Conservation (phyloP, 2,888 invertebrate species). For the Spicauda simplicius region DNA sequence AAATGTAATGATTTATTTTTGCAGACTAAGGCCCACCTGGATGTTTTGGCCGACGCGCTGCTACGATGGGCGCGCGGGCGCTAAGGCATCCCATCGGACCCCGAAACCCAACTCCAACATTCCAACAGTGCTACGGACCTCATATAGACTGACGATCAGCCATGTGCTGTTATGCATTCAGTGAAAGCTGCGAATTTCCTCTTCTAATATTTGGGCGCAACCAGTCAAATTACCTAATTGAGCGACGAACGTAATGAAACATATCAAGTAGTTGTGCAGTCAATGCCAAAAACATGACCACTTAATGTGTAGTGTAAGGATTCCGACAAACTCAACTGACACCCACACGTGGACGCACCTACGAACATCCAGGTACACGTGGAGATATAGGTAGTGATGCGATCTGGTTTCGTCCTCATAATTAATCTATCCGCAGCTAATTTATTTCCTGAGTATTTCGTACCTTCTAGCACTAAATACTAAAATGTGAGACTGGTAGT, state of each 20-base stretch:
- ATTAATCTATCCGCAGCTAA: slow-evolving; percentile 67
- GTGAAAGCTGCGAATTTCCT: slow-evolving; percentile 72
- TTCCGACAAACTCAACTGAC: slow-evolving; percentile 54
- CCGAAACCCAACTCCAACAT: slow-evolving; percentile 56
- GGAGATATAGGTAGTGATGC: slow-evolving; percentile 60
- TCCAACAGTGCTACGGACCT: slow-evolving; percentile 66
- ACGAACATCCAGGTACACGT: slow-evolving; percentile 27
- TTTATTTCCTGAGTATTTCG: slow-evolving; percentile 75
- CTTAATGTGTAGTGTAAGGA: slow-evolving; percentile 79
- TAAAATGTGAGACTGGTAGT: slow-evolving; percentile 85
- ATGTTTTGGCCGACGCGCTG: slow-evolving; percentile 96
- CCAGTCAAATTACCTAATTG: slow-evolving; percentile 70
- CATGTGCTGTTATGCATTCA: slow-evolving; percentile 65
- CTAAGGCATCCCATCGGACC: slow-evolving; percentile 80
- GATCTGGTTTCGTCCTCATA: slow-evolving; percentile 78
- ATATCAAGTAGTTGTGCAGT: slow-evolving; percentile 83
- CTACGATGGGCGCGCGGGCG: slow-evolving; percentile 97
- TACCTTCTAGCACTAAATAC: slow-evolving; percentile 82
- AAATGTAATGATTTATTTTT: slow-evolving; percentile 2
- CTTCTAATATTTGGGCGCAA: slow-evolving; percentile 72
- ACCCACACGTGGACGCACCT: slow-evolving; percentile 43
- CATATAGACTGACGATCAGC: slow-evolving; percentile 58
- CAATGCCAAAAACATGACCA: slow-evolving; percentile 71
- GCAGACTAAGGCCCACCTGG: slow-evolving; percentile 98
- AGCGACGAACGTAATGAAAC: slow-evolving; percentile 78